Base-by-base conservation (phyloP, 2,888 invertebrate genomes). In the Nipponacmea schrenckii region DNA sequence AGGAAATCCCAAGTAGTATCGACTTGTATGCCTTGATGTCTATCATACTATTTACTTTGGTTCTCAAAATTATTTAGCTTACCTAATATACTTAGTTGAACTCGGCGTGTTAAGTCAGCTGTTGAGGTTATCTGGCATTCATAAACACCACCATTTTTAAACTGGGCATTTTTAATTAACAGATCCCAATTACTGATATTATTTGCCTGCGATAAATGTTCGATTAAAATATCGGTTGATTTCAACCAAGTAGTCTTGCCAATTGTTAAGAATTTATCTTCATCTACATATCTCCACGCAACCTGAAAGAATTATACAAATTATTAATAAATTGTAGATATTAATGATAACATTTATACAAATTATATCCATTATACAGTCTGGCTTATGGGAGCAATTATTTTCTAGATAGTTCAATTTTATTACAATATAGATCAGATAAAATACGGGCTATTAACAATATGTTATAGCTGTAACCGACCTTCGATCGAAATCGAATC, bases 141-240 rank as follows among this genome's bases (percentile, higher is more conserved):
- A 24, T 56, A 56, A 8, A 56, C 24, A 24, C 56, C 56, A 8
- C 56, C 56, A 56, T 56, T 20, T 20, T 12, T 56, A 56, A 56
- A 56, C 24, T 56, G 20, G 10, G 56, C 14, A 56, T 56, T 56
- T 56, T 56, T 56, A 56, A 56, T 56, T 24, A 56, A 56, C 24
- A 56, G 24, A 56, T 56, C 56, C 56, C 56, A 56, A 56, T 56
- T 56, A 56, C 20, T 56, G 24, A 56, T 56, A 56, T 56, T 56
- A 56, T 56, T 24, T 12, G 20, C 56, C 24, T 56, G 56, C 14
- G 56, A 24, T 56, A 56, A 24, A 56, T 56, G 56, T 56, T 56
- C 56, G n/a, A 56, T 24, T 20, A 56, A 24, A 24, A 56, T 56
- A 24, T 56, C 24, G 24, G 20, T 12, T 24, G 20, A 24, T 56